phyloP scores from a whole-genome alignment of 2,888 invertebrate species.

The Drosophila fulvimacula region DNA sequence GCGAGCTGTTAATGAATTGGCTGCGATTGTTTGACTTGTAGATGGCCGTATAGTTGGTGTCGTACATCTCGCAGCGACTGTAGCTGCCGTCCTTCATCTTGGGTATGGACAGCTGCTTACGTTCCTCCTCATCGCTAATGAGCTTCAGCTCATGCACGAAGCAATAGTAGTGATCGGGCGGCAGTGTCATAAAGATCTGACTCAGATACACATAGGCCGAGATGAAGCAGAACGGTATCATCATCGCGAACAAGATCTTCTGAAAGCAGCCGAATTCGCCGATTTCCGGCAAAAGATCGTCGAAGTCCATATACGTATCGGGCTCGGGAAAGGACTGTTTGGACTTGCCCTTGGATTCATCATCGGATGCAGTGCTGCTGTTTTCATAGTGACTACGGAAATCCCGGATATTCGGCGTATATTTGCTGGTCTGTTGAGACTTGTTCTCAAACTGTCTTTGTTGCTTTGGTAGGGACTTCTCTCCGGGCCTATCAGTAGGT shows the following conservation, averaged over 20 bases:
- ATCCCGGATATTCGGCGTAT: background rate
- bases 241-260: conserved; percentile 90
- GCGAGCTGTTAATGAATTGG: conserved; percentile 86
- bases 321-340: background rate
- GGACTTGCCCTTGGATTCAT: background rate
- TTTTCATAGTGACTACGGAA: background rate
- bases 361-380: background rate
- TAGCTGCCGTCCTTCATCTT: conserved; percentile 85
- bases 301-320: conserved; percentile 88
- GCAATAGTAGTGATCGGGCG: conserved; percentile 93
- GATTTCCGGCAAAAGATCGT: conserved; percentile 92
- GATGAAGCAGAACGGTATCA: conserved; percentile 94
- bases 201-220: conserved; percentile 95
- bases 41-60: conserved; percentile 87
- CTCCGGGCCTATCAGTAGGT: background rate
- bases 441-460: background rate
- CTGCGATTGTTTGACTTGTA: conserved; percentile 86
- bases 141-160: conserved; percentile 89
- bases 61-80: conserved; percentile 91
- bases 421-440: conserved; percentile 16
- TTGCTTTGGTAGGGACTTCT: background rate
- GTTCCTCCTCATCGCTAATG: conserved; percentile 89
- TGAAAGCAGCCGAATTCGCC: conserved; percentile 94
- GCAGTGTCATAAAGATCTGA: conserved; percentile 93
- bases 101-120: conserved; percentile 88